phyloP scores from a whole-genome alignment of 2,888 invertebrate species.

The Dioctria rufipes region DNA sequence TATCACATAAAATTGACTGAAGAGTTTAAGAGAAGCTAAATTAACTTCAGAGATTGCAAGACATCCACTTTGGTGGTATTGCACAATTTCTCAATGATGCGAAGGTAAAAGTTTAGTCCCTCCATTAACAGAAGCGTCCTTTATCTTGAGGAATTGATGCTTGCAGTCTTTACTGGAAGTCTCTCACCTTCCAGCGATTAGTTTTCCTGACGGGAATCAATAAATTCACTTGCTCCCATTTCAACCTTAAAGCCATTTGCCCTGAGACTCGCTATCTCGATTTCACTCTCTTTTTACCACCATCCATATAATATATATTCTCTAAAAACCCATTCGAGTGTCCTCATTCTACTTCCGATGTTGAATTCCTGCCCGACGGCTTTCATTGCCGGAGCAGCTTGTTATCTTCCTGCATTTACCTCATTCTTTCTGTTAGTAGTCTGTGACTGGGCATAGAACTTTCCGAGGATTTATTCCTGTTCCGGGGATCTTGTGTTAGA shows the following conservation, averaged over 20 bases:
- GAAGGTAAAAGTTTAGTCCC: background rate
- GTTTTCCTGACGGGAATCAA: constrained; percentile 26
- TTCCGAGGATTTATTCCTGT: constrained; percentile 42
- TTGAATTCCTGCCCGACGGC: constrained; percentile 39
- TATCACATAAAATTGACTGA: background rate
- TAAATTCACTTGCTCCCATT: constrained; percentile 29
- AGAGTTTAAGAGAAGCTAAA: background rate
- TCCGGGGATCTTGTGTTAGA: constrained; percentile 13
- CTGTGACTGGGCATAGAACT: constrained; percentile 24
- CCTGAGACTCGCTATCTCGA: background rate
- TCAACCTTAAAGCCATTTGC: background rate
- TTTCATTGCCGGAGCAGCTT: constrained; percentile 41
- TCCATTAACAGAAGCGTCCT: background rate
- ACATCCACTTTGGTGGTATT: background rate
- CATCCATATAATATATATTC: background rate
- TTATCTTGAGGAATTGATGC: background rate
- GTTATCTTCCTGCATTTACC: constrained; percentile 48
- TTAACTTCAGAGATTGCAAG: background rate
- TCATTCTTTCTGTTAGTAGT: constrained; percentile 6
- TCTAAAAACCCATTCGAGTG: background rate
- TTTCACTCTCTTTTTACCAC: constrained; percentile 1
- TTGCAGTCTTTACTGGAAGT: background rate
- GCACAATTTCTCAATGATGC: background rate
- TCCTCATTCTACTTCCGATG: constrained; percentile 30
- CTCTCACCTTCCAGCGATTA: constrained; percentile 17